Conservation (phyloP, 2,113 vertebrate genomes). For the Cyprinus carpio region DNA sequence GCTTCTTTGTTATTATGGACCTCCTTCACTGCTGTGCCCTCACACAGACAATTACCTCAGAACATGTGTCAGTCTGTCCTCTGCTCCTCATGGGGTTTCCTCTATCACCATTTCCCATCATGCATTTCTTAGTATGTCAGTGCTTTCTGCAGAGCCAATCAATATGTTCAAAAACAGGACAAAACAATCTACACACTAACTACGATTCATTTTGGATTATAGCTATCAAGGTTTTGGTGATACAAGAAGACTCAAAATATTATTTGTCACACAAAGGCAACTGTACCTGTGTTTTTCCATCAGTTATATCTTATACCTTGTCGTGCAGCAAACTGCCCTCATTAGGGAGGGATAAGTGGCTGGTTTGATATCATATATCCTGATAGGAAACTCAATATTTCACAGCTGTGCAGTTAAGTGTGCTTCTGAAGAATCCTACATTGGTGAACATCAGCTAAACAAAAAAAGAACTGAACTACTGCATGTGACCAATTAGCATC, state of each 20-base stretch:
- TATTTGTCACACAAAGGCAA: background rate
- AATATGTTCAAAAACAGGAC: background rate
- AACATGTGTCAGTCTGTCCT: slow-evolving; percentile 1
- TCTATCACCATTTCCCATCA: background rate
- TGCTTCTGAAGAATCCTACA: background rate
- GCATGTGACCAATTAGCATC: slow-evolving; percentile 21
- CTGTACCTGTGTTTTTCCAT: background rate
- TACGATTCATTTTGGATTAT: background rate
- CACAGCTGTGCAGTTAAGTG: slow-evolving; percentile 22
- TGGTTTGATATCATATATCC: background rate
- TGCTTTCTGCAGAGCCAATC: background rate
- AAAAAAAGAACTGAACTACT: too few relatives aligned
- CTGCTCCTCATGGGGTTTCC: background rate
- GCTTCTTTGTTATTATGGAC: background rate
- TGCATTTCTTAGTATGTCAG: slow-evolving; percentile 1
- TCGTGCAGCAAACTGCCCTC: background rate
- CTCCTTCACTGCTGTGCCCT: background rate
- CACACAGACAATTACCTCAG: slow-evolving; percentile 2
- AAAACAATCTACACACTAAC: background rate
- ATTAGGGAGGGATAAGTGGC: background rate
- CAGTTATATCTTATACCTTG: slow-evolving; percentile 20
- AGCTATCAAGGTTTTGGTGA: background rate
- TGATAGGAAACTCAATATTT: slow-evolving; percentile 6
- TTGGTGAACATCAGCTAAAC: background rate
- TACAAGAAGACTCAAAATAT: background rate